Base-by-base conservation (phyloP, 2,888 invertebrate genomes). In the Tenthredo livida region DNA sequence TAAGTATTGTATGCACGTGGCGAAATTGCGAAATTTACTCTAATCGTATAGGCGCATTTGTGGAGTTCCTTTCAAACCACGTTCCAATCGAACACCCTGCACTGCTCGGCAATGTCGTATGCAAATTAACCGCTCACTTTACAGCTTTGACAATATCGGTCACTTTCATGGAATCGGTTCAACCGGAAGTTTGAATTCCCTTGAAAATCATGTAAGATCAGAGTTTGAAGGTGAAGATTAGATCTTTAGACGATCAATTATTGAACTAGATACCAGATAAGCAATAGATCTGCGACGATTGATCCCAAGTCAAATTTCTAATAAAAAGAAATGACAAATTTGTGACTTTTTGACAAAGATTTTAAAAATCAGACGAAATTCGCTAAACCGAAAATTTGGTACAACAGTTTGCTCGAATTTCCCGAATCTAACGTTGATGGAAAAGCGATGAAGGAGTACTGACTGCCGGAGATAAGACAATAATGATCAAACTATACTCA, bases 401-500 rank as follows among this genome's bases (percentile, higher is more conserved):
- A 25, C 21, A 67, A 29, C 10, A 25, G 3, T 29, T 67, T 33
- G 2, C 67, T 67, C 33, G 29, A 6, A 67, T 17, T 67, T 33
- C 29, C 12, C 67, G 29, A 67, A 67, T 15, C 10, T 29, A 67
- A 29, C 3, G 12, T 67, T 17, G 17, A 67, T 67, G 15, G 17
- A 40, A 10, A 17, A 33, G 40, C 2, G 47, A 75, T 40, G 7
- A 47, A 25, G 47, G 15, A 12, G 15, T 47, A 47, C 47, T 47
- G 47, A 10, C 3, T 12, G 15, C 10, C 10, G 43, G 25, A 25
- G 4, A 29, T 47, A 1, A n/a, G 17, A 50, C 6, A 21, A 21
- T 61, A 17, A 75, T 21, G 29, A 37, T 37, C 37, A 73, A 73
- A 15, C 3, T 33, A 86, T 88, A 88, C 88, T 88, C 84, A 88